phyloP scores from a whole-genome alignment of 1,140 invertebrate species.

The Acromyrmex heyeri region DNA sequence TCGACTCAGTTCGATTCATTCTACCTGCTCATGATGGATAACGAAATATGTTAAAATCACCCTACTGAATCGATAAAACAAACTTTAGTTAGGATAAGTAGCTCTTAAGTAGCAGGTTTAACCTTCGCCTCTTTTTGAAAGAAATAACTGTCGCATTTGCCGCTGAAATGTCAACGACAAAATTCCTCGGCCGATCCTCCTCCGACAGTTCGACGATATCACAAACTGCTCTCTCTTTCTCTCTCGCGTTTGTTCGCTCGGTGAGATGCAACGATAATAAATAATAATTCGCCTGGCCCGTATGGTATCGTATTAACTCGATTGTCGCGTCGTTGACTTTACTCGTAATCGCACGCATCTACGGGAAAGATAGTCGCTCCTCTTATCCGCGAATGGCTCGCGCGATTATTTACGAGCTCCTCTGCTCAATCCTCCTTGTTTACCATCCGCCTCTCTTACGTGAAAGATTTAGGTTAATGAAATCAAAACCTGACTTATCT shows the following conservation, averaged over 20 bases:
- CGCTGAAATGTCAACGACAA: not conserved
- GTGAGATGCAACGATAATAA: slow-evolving; percentile 32
- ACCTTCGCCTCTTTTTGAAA: not conserved
- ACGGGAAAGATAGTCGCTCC: not conserved
- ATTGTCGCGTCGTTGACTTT: not conserved
- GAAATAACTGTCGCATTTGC: not conserved
- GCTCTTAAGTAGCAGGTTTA: not conserved
- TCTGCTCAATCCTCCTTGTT: not conserved
- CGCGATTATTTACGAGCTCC: slow-evolving; percentile 7
- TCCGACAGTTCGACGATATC: not conserved
- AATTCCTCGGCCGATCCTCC: not conserved
- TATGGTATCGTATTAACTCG: slow-evolving; percentile 9
- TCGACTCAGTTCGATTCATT: too few relatives aligned
- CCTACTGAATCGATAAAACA: not conserved
- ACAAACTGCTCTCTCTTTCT: not conserved
- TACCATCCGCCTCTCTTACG: not conserved
- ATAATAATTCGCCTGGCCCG: not conserved
- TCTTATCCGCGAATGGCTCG: not conserved
- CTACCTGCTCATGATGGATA: too few relatives aligned
- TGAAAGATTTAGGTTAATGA: slow-evolving; percentile 52
- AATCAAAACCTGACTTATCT: slow-evolving; percentile 43
- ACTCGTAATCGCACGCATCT: not conserved
- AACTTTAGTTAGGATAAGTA: too few relatives aligned
- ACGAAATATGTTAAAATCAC: too few relatives aligned
- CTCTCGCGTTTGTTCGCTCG: not conserved